Percentiles rank a stretch among this genome's conserved stretches.
Conservation (phyloP, 2,113 vertebrate species). For the Dunckerocampus dactyliophorus region DNA sequence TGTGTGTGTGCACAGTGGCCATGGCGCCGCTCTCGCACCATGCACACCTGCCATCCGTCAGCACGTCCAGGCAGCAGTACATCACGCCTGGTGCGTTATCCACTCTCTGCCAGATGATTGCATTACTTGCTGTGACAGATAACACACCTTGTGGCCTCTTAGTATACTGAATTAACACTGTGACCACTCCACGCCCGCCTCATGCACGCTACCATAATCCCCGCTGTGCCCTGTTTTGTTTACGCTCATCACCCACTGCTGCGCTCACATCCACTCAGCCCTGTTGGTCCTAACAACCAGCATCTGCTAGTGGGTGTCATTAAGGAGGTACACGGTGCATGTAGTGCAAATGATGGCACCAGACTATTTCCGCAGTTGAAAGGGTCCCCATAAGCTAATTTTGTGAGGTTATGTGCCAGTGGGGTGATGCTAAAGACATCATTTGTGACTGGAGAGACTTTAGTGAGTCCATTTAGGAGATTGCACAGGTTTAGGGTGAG, state of each 20-base stretch:
- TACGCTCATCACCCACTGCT: constrained; percentile 2
- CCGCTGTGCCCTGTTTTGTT: constrained; percentile 6
- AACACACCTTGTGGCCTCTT: background rate
- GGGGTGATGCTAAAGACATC: constrained; percentile 45
- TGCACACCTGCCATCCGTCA: background rate
- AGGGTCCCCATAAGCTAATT: constrained; percentile 42
- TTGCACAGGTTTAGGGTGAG: constrained; percentile 31
- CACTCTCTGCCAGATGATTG: background rate
- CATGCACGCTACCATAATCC: background rate
- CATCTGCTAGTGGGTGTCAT: constrained; percentile 3
- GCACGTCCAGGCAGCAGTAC: background rate
- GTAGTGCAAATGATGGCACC: constrained; percentile 17
- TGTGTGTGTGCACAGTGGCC: background rate
- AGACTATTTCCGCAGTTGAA: constrained; percentile 33
- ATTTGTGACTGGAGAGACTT: constrained; percentile 45
- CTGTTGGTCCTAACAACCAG: background rate
- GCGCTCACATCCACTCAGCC: background rate
- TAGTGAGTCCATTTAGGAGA: constrained; percentile 40
- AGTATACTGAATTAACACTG: constrained; percentile 4
- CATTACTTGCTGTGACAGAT: background rate
- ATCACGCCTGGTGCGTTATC: background rate
- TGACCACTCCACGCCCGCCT: background rate
- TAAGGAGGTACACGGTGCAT: constrained; percentile 2
- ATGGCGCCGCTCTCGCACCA: background rate
- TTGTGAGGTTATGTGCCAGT: constrained; percentile 46